Conservation (phyloP, 2,888 invertebrate species). For the Agriopis aurantiaria region DNA sequence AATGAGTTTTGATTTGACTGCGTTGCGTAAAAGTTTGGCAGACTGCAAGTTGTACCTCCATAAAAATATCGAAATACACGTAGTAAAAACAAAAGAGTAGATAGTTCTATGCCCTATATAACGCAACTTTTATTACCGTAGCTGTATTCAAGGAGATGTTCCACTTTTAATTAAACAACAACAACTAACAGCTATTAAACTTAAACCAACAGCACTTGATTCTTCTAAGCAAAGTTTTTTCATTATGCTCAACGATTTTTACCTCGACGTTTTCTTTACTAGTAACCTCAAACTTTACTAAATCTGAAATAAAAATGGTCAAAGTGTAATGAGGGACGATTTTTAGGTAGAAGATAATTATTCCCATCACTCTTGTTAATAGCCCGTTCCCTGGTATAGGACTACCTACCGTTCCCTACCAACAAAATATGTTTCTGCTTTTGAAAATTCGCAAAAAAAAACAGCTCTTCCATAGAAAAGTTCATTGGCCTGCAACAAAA, state of each 20-base stretch:
- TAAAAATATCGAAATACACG: no score
- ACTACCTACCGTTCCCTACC: no score
- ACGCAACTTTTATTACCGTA: neutral
- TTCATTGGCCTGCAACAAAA: no score
- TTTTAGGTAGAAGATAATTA: neutral
- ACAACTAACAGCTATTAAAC: constrained; percentile 21
- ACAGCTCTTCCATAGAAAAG: no score
- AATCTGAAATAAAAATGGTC: no score
- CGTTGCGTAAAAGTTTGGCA: no score
- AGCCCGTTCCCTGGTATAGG: no score
- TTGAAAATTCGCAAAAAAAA: no score
- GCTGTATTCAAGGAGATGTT: neutral
- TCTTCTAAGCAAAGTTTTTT: constrained; percentile 13
- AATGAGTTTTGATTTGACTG: no score
- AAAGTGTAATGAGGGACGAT: neutral
- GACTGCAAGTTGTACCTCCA: no score
- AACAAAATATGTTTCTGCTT: no score
- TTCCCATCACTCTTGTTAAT: no score
- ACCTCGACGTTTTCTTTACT: neutral
- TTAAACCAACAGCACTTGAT: constrained; percentile 4
- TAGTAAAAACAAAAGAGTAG: neutral
- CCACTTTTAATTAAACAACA: constrained; percentile 25
- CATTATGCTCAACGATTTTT: constrained; percentile 16
- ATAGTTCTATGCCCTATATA: neutral
- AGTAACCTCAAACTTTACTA: neutral